Evolutionary conservation across 2,797 vertebrate species (phyloP), one percentile per base, ranked within the genome.

Genomic region (Dipus sagitta): DNA sequence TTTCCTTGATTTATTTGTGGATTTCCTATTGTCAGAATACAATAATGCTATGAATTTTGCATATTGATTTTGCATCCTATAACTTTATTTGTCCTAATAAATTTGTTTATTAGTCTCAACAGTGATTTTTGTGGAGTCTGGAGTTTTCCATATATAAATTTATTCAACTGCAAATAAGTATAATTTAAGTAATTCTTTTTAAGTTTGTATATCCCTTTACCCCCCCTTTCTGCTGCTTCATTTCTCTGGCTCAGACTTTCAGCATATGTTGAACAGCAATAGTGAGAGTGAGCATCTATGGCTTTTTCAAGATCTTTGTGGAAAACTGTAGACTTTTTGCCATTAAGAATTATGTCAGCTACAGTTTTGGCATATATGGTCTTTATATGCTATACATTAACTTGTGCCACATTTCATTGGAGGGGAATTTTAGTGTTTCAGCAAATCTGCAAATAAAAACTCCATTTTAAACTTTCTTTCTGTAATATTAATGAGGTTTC

Each of bases 381-480:
- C 58, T 82, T 34, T 34, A n/a, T n/a, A 70, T 77, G 52, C 21
- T 83, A 54, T 81, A 14, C 23, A n/a, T 76, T 77, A 42, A 80
- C 24, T 77, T 26, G 3, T 85, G 62, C 30, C 54, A 85, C 24
- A 77, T 88, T 88, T 91, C 84, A 77, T 62, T 90, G 38, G n/a
- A 90, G 58, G 28, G 24, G 10, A 6, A n/a, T 93, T 93, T 38
- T 72, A 47, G 20, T 75, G 38, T 32, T 38, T 30, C 30, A 70
- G 14, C 2, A 52, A 1, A 62, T 23, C 75, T 6, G 54, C 23
- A 68, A 88, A 85, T 12, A 84, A n/a, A 94, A 93, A 79, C 82
- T 18, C 3, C 0, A 54, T 52, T 92, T 83, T 24, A 82, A 95
- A 82, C 58, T 78, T 70, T 70, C 20, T 80, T 79, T 60, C 62